These are phyloP conservation scores for Papilio elwesi DNA, from an alignment of 2,888 invertebrate genomes.

Conservation along the genomic window DNA sequence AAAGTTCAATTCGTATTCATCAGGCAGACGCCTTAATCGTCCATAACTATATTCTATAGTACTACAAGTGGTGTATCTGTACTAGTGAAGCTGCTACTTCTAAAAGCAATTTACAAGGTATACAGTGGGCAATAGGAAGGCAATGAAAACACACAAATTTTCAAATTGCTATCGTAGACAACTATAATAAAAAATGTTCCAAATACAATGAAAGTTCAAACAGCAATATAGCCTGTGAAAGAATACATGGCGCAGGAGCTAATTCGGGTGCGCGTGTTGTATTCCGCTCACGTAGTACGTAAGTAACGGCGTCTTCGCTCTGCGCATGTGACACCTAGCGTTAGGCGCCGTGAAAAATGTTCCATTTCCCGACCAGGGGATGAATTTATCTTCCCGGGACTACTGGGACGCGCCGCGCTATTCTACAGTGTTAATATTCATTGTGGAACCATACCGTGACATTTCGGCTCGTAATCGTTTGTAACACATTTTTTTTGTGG, in stretches of 20 bases:
- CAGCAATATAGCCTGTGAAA: conserved; percentile 59
- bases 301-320: conserved; percentile 79
- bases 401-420: conserved; percentile 71
- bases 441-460: conserved; percentile 60
- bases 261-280: conserved; percentile 67
- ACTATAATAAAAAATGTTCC: conserved; percentile 43
- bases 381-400: conserved; percentile 80
- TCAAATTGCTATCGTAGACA: conserved; percentile 16
- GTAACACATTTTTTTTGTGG: conserved; percentile 11
- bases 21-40: too few relatives aligned
- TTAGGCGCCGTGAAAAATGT: conserved; percentile 83
- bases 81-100: not conserved
- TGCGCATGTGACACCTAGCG: conserved; percentile 76
- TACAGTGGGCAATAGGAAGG: too few relatives aligned
- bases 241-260: conserved; percentile 62
- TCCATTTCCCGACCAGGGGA: conserved; percentile 73
- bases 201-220: conserved; percentile 58
- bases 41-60: too few relatives aligned
- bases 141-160: conserved; percentile 7
- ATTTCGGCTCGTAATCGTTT: conserved; percentile 46
- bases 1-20: too few relatives aligned
- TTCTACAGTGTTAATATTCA: conserved; percentile 81
- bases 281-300: conserved; percentile 72
- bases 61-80: too few relatives aligned
- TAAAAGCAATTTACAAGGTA: too few relatives aligned